Percentiles rank a stretch among this genome's conserved stretches.
Conservation (phyloP, 2,888 invertebrate species). For the Mechanitis mazaeus region DNA sequence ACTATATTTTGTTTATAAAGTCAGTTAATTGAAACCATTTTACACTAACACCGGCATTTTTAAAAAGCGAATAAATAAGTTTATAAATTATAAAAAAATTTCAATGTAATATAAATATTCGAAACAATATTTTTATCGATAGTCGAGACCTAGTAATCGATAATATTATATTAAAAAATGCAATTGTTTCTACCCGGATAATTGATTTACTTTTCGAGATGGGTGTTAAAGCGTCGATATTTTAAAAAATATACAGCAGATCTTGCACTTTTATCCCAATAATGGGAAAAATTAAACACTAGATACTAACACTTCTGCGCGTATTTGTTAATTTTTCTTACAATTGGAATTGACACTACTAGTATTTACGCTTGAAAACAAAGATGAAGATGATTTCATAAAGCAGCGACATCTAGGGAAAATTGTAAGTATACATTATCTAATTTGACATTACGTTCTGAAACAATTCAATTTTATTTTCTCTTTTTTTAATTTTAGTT, state of each 20-base stretch:
- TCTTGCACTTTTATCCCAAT: constrained; percentile 12
- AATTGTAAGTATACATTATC: not conserved
- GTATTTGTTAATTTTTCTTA: constrained; percentile 22
- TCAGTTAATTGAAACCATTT: constrained; percentile 16
- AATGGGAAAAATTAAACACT: constrained; percentile 8
- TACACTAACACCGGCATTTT: constrained; percentile 16
- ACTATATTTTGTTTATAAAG: constrained; percentile 15
- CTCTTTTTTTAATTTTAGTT: too few relatives aligned
- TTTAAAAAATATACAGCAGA: not conserved
- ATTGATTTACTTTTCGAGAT: constrained; percentile 15
- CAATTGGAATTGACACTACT: constrained; percentile 11
- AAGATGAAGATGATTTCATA: constrained; percentile 8
- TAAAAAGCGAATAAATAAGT: not conserved
- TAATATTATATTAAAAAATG: constrained; percentile 9
- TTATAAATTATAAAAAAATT: not conserved
- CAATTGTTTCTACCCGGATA: constrained; percentile 18
- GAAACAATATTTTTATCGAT: constrained; percentile 11
- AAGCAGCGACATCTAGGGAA: constrained; percentile 9
- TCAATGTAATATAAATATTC: constrained; percentile 1
- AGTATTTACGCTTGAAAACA: constrained; percentile 14
- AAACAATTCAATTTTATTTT: not conserved
- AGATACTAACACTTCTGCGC: constrained; percentile 19
- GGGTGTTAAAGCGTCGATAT: not conserved
- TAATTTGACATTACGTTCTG: not conserved
- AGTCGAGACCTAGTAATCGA: not conserved